Evolutionary conservation across 2,113 vertebrate genomes (phyloP).

Genomic region (Istiophorus platypterus): DNA sequence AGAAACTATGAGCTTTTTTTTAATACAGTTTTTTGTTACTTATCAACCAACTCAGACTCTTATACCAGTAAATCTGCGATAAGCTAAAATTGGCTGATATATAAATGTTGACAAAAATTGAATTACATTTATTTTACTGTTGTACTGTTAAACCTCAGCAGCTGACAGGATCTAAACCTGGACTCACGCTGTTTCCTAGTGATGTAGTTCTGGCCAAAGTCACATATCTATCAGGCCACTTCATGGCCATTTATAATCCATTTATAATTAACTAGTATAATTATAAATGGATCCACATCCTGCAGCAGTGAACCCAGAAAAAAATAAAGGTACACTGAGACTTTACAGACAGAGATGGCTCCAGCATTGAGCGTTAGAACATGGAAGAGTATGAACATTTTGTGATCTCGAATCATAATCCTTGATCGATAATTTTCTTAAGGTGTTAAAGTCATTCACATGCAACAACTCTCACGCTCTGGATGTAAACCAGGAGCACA

Average conservation of each 20-base stretch:
- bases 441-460: slow-evolving; percentile 29
- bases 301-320: not conserved
- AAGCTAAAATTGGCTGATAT: too few relatives aligned
- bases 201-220: not conserved
- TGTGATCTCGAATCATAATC: not conserved
- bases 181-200: not conserved
- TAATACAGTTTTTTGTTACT: too few relatives aligned
- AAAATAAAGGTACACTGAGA: too few relatives aligned
- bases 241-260: not conserved
- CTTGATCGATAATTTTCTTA: not conserved
- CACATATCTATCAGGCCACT: not conserved
- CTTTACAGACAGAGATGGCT: too few relatives aligned
- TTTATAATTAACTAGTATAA: too few relatives aligned
- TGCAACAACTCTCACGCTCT: slow-evolving; percentile 18
- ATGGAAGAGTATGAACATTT: not conserved
- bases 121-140: not conserved
- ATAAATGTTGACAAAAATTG: too few relatives aligned
- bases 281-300: not conserved
- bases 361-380: not conserved
- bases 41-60: too few relatives aligned
- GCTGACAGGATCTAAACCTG: not conserved
- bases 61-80: too few relatives aligned
- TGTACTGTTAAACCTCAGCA: not conserved
- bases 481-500: not conserved
- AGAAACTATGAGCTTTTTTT: too few relatives aligned